Evolutionary conservation across 2,113 vertebrate genomes (phyloP), one percentile per base, ranked within the genome.

Genomic region (Oncorhynchus keta): DNA sequence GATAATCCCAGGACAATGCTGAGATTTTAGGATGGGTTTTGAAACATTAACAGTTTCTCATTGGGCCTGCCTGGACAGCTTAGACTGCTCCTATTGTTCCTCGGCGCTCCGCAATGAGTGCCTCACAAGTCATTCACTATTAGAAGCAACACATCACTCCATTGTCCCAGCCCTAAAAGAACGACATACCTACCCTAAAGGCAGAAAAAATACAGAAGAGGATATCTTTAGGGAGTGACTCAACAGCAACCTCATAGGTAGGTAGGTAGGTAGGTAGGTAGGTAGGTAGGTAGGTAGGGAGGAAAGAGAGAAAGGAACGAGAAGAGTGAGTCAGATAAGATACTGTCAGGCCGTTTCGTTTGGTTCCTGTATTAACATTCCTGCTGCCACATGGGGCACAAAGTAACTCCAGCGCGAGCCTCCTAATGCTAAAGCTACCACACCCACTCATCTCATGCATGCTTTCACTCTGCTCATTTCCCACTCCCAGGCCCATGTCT

Each of bases 391-490:
- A 83, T 74, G 85, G 84, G 85, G 85, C 90, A 86, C 87, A 88
- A 93, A 88, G 81, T 79, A 75, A 80, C 87, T 20, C 68, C 68
- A 26, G 90, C 77, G 76, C 84, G 86, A 83, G 87, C 73, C 80
- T 72, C 28, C 26, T 67, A 78, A 80, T 72, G 68, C 90, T 87
- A 89, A 89, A 86, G 84, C 84, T 80, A 89, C 89, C 89, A 89
- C 85, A 22, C 90, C 83, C 91, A 89, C 84, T 65, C 86, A 89
- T 86, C 85, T 90, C 88, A 92, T 76, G 87, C 90, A 88, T 91
- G 89, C 88, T 89, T 91, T 89, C 86, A 89, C 90, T 88, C 84
- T 59, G 59, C 82, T 86, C 87, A 75, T 84, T 90, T 89, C 88
- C 84, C 87, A 87, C 16, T 55, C 51, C 51, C 51, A 79, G 80